A percentile compares a stretch with the other conserved stretches of the same genome.
These are phyloP conservation scores for Salvelinus sp. DNA, from an alignment of 2,113 vertebrate species.

Conservation along the genomic window DNA sequence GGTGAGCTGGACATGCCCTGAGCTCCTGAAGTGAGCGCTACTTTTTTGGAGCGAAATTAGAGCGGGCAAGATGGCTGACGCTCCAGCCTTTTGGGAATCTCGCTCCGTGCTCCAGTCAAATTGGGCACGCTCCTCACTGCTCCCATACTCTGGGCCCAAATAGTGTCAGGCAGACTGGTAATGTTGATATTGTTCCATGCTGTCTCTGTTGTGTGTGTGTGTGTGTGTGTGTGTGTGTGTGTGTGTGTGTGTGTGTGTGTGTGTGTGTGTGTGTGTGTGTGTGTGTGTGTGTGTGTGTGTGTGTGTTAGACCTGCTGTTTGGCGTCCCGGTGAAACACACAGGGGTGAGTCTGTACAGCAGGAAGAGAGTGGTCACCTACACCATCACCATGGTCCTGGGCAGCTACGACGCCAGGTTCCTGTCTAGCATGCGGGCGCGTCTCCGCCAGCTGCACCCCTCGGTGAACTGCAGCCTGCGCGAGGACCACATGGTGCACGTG, in stretches of 20 bases:
- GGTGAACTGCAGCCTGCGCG: slow-evolving; percentile 88
- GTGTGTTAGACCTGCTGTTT: slow-evolving; percentile 86
- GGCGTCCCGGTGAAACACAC: slow-evolving; percentile 90
- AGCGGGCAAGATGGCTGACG: too few species aligned
- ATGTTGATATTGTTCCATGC: background rate
- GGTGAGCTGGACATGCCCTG: too few species aligned
- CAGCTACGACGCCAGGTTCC: slow-evolving; percentile 87
- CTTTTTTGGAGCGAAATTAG: too few species aligned
- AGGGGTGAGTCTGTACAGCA: slow-evolving; percentile 85
- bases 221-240: slow-evolving; percentile 1
- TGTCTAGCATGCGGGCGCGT: slow-evolving; percentile 86
- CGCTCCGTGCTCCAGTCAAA: too few species aligned
- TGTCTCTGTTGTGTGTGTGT: background rate
- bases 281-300: background rate
- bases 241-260: slow-evolving; percentile 15
- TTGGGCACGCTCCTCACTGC: too few species aligned
- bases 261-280: slow-evolving; percentile 12
- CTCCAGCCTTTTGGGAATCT: too few species aligned
- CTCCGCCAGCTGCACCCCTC: slow-evolving; percentile 91
- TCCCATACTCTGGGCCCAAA: too few species aligned
- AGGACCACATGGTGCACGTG: slow-evolving; percentile 89
- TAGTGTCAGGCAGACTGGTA: background rate
- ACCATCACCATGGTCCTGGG: slow-evolving; percentile 87
- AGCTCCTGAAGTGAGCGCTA: too few species aligned
- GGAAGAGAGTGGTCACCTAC: slow-evolving; percentile 86